Evolutionary conservation across 2,888 invertebrate genomes (phyloP).

Genomic region (Cecidostiba fungosa): DNA sequence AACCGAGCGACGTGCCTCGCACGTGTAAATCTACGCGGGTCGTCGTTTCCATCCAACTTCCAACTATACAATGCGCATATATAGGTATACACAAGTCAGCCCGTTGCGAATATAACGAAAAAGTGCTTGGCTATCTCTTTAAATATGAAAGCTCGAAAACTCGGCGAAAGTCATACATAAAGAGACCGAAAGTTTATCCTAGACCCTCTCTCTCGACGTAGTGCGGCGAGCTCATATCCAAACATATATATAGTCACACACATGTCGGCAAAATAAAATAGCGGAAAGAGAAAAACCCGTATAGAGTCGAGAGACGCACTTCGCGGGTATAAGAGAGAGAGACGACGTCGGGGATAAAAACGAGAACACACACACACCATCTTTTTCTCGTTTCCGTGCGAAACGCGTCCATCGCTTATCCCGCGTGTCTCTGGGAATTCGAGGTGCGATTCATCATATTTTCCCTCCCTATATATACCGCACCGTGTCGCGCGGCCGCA

Average conservation of each 20-base stretch:
- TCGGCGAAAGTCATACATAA: conserved; percentile 13
- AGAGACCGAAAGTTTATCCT: conserved; percentile 34
- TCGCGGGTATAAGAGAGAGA: not conserved
- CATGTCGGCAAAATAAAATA: conserved; percentile 23
- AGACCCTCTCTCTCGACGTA: not conserved
- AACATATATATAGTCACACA: too few relatives aligned
- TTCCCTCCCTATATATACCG: not conserved
- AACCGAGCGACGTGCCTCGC: not conserved
- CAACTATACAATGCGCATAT: not conserved
- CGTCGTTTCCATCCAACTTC: not conserved
- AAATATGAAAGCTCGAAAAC: conserved; percentile 49
- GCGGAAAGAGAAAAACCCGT: not conserved
- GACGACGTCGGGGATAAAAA: not conserved
- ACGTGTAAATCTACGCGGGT: not conserved
- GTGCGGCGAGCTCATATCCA: not conserved
- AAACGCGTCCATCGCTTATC: not conserved
- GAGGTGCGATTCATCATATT: not conserved
- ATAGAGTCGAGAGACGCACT: not conserved
- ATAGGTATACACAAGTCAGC: not conserved
- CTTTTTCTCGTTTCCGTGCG: not conserved
- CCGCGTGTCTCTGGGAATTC: not conserved
- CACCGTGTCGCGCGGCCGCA: not conserved
- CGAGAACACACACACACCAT: not conserved
- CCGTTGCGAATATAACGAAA: not conserved
- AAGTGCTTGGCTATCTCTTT: conserved; percentile 34